phyloP scores from a whole-genome alignment of 2,113 vertebrate genomes.

The Sapajus apella region DNA sequence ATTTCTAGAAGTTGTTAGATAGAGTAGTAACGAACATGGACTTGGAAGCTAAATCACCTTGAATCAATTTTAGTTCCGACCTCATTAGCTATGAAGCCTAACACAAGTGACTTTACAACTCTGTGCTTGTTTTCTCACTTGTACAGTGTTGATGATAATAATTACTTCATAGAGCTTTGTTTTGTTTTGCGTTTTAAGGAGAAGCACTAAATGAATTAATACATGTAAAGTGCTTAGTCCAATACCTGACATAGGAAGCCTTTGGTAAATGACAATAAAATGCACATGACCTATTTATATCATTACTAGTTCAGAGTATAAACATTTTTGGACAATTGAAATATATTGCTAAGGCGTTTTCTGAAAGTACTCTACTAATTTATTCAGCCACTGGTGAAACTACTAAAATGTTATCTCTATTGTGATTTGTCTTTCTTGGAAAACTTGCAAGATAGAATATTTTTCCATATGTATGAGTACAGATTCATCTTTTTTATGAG shows the following conservation, averaged over 20 bases:
- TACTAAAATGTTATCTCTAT: slow-evolving; percentile 36
- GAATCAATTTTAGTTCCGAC: neutral
- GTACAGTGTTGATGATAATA: neutral
- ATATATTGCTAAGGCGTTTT: neutral
- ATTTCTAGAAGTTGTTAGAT: neutral
- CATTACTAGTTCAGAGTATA: neutral
- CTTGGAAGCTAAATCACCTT: neutral
- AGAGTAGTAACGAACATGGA: neutral
- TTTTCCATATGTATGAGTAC: slow-evolving; percentile 26
- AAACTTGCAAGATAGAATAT: slow-evolving; percentile 33
- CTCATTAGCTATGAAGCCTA: neutral
- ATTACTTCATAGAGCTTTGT: neutral
- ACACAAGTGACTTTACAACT: neutral
- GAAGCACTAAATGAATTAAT: neutral
- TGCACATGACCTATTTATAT: slow-evolving; percentile 23
- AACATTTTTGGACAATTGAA: slow-evolving; percentile 37
- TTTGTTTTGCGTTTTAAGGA: neutral
- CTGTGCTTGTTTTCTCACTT: neutral
- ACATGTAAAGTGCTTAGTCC: neutral
- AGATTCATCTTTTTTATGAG: slow-evolving; percentile 46
- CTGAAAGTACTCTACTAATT: slow-evolving; percentile 20
- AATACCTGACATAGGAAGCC: neutral
- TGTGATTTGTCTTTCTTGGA: slow-evolving; percentile 59
- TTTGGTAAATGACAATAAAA: neutral
- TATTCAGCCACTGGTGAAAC: neutral